These are phyloP conservation scores for Sesamia inferens DNA, from an alignment of 2,888 invertebrate genomes.

Conservation along the genomic window DNA sequence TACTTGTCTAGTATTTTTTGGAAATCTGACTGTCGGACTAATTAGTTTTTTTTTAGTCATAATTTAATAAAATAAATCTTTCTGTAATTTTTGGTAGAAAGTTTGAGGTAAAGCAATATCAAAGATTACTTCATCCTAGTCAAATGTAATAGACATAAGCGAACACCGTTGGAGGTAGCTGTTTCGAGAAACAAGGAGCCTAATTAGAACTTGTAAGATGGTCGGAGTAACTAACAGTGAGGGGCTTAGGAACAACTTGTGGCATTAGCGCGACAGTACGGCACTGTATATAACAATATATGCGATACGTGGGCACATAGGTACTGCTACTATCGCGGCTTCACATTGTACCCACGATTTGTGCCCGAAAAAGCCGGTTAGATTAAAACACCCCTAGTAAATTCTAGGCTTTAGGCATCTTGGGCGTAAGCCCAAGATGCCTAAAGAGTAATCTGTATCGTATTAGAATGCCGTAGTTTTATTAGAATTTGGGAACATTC, in stretches of 20 bases:
- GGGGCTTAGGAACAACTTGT: constrained; percentile 69
- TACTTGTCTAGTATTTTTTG: too few species aligned
- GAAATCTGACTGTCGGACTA: too few species aligned
- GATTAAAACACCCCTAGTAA: constrained; percentile 56
- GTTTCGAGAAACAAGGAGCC: constrained; percentile 73
- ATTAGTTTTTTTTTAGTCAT: too few species aligned
- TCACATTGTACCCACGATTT: constrained; percentile 55
- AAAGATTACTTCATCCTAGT: constrained; percentile 20
- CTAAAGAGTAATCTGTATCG: constrained; percentile 36
- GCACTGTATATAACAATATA: constrained; percentile 50
- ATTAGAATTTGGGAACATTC: constrained; percentile 25
- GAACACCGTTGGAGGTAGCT: constrained; percentile 66
- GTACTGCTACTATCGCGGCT: constrained; percentile 34
- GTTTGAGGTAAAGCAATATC: neutral
- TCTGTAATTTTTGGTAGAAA: neutral
- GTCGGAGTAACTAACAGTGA: constrained; percentile 72
- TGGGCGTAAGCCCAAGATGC: too few species aligned
- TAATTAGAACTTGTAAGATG: constrained; percentile 77
- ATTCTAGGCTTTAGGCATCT: constrained; percentile 50
- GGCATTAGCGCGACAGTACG: constrained; percentile 65
- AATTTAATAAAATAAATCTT: constrained; percentile 5
- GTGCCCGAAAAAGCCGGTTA: constrained; percentile 54
- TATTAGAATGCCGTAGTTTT: constrained; percentile 45
- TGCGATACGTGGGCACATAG: constrained; percentile 34
- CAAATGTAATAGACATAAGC: constrained; percentile 61